A percentile compares a stretch with the other conserved stretches of the same genome.
Evolutionary conservation across 2,797 vertebrate species (phyloP).

Genomic region (Heteromormyrus szaboi): DNA sequence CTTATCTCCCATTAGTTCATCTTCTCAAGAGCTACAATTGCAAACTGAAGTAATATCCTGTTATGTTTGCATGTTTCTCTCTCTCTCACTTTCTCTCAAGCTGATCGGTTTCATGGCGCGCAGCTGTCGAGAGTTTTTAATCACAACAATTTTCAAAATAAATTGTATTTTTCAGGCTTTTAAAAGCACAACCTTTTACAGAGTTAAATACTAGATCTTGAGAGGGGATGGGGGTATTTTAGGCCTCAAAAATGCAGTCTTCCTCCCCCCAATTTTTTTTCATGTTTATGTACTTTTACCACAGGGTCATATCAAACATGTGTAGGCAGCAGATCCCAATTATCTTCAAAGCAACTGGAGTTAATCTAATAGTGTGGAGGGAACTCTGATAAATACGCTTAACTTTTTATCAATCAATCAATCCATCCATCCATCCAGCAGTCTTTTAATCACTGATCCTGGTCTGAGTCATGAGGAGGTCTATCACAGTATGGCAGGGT

Average conservation of each 20-base stretch:
- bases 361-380: not conserved
- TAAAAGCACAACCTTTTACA: conserved; percentile 18
- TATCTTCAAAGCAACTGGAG: conserved; percentile 18
- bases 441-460: not conserved
- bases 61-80: not conserved
- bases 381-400: conserved; percentile 13
- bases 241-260: conserved; percentile 32
- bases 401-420: not conserved
- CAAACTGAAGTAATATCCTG: conserved; percentile 22
- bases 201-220: conserved; percentile 16
- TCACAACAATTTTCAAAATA: conserved; percentile 22
- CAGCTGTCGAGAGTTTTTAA: conserved; percentile 21
- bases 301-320: conserved; percentile 29
- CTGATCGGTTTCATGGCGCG: not conserved
- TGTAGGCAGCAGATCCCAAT: conserved; percentile 23
- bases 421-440: not conserved
- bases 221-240: conserved; percentile 31
- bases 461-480: not conserved
- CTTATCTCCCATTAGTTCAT: conserved; percentile 5
- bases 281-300: conserved; percentile 33
- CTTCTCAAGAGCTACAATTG: conserved; percentile 1
- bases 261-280: conserved; percentile 11
- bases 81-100: not conserved
- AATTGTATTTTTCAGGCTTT: conserved; percentile 22
- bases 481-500: conserved; percentile 12